phyloP scores from a whole-genome alignment of 1,140 invertebrate genomes.

The Bombus sibiricus region DNA sequence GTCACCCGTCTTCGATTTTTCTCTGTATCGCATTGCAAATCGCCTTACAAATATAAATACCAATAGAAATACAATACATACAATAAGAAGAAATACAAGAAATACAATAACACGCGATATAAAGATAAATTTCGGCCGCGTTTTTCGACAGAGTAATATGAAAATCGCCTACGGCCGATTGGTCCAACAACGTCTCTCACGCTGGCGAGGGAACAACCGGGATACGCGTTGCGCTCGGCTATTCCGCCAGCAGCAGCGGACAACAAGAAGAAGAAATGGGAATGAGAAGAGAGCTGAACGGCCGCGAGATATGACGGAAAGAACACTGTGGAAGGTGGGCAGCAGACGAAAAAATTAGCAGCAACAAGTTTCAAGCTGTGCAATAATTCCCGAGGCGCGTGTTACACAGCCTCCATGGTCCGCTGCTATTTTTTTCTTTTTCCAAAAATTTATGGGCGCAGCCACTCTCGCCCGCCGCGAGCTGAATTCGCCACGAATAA shows the following conservation, averaged over 20 bases:
- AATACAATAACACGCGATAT: no score
- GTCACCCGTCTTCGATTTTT: no score
- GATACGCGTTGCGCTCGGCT: conserved; percentile 30
- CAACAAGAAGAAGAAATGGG: conserved; percentile 4
- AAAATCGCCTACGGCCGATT: no score
- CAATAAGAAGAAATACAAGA: no score
- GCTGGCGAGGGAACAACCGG: conserved; percentile 17
- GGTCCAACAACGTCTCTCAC: background rate
- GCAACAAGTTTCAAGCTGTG: conserved; percentile 61
- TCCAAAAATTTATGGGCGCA: conserved; percentile 71
- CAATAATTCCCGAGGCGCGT: conserved; percentile 72
- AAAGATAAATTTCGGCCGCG: no score
- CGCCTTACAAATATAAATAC: no score
- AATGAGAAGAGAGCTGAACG: background rate
- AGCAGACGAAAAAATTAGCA: conserved; percentile 54
- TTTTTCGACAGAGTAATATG: no score
- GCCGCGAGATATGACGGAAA: conserved; percentile 6
- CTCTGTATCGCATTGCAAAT: no score
- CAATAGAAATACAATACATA: no score
- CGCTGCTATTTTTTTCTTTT: conserved; percentile 54
- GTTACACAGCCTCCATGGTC: conserved; percentile 55
- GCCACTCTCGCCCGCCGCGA: conserved; percentile 56
- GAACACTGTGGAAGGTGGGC: background rate
- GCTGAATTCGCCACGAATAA: conserved; percentile 62
- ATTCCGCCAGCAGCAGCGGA: conserved; percentile 44